Conservation (phyloP, 2,797 vertebrate genomes). For the Simalia tracyae region DNA sequence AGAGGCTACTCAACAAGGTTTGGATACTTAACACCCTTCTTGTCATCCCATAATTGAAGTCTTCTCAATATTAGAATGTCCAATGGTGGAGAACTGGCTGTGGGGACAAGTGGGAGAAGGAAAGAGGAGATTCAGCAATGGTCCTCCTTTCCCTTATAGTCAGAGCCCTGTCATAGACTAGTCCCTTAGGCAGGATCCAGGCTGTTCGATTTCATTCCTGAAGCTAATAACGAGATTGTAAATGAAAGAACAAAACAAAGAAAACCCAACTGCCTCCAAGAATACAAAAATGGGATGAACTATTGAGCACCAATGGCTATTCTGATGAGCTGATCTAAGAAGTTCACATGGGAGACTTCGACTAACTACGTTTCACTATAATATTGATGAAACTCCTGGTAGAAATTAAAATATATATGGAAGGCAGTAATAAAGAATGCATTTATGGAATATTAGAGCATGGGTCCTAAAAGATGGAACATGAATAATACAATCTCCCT, state of each 20-base stretch:
- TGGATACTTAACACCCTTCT: not conserved
- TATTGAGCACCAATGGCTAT: not conserved
- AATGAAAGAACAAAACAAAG: not conserved
- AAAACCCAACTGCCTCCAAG: not conserved
- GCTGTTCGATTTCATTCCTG: not conserved
- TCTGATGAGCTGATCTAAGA: not conserved
- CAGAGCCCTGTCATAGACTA: not conserved
- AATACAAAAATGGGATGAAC: not conserved
- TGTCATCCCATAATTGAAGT: not conserved
- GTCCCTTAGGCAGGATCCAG: not conserved
- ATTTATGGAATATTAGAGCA: not conserved
- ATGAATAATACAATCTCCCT: not conserved
- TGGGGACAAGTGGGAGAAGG: not conserved
- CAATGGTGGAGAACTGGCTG: not conserved
- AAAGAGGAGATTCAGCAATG: not conserved
- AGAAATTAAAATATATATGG: not conserved
- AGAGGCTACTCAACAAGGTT: not conserved
- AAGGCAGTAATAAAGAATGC: not conserved
- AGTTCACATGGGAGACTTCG: not conserved
- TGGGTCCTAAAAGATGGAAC: not conserved
- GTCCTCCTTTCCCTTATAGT: not conserved
- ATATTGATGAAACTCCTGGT: not conserved
- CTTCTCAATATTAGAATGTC: not conserved
- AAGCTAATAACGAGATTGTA: not conserved
- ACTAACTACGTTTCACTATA: not conserved